Conservation (phyloP, 1,140 invertebrate genomes). For the Hesperophylax magnus region DNA sequence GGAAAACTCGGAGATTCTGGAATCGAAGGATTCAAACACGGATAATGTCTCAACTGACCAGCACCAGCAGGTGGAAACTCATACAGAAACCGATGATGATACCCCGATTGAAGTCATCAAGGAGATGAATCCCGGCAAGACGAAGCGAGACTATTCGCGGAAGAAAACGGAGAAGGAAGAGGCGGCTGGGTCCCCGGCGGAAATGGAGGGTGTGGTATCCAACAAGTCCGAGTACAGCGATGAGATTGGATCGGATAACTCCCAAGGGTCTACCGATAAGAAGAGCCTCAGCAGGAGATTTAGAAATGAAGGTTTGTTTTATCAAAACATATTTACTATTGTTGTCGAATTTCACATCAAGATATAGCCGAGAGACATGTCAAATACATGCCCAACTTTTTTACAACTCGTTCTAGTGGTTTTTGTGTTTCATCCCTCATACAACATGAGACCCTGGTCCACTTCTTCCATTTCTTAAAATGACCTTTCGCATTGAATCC, state of each 20-base stretch:
- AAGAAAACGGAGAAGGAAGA: conserved; percentile 67
- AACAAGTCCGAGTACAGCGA: conserved; percentile 62
- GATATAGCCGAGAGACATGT: no score
- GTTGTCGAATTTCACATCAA: no score
- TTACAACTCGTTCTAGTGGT: no score
- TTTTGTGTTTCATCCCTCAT: no score
- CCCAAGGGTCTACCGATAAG: conserved; percentile 57
- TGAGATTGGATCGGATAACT: conserved; percentile 61
- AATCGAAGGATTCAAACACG: conserved; percentile 7
- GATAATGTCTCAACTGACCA: not conserved
- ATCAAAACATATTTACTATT: not conserved
- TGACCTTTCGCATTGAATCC: no score
- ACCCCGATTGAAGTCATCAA: conserved; percentile 72
- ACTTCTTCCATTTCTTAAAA: no score
- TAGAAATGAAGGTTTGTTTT: conserved; percentile 49
- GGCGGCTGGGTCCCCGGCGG: conserved; percentile 62
- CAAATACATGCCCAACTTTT: no score
- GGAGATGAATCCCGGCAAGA: conserved; percentile 66
- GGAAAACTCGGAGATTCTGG: not conserved
- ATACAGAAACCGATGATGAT: conserved; percentile 73
- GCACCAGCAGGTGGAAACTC: conserved; percentile 58
- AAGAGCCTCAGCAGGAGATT: conserved; percentile 59
- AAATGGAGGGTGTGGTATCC: conserved; percentile 61
- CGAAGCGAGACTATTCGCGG: conserved; percentile 62
- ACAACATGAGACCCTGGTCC: no score